Evolutionary conservation across 2,113 vertebrate genomes (phyloP).

Genomic region (Sphaerodactylus townsendi): DNA sequence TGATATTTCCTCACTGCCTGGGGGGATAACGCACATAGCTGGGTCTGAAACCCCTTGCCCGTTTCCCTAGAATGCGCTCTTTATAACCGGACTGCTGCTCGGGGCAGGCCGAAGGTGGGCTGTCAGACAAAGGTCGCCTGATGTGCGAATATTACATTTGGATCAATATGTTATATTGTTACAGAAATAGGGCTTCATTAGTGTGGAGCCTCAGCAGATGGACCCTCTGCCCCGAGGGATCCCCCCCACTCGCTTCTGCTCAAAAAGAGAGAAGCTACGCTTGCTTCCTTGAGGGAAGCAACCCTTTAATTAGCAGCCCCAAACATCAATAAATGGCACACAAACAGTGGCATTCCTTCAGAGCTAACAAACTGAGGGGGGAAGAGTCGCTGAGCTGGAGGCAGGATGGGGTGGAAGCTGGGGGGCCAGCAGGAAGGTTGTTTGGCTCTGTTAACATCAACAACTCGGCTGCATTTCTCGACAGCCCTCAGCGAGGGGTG

Average conservation of each 20-base stretch:
- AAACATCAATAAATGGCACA: slow-evolving; percentile 19
- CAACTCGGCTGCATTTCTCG: background rate
- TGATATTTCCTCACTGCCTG: background rate
- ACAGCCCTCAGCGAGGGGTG: too few relatives aligned
- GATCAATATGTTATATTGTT: slow-evolving; percentile 55
- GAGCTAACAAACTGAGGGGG: slow-evolving; percentile 52
- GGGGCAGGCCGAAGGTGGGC: slow-evolving; percentile 22
- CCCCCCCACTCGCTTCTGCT: slow-evolving; percentile 17
- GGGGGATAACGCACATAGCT: background rate
- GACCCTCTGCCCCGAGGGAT: slow-evolving; percentile 25
- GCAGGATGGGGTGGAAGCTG: background rate
- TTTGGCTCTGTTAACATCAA: background rate
- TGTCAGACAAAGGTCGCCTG: slow-evolving; percentile 27
- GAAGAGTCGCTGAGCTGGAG: background rate
- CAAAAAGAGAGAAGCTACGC: slow-evolving; percentile 25
- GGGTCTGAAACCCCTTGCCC: background rate
- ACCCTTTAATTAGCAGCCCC: slow-evolving; percentile 22
- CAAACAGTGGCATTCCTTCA: slow-evolving; percentile 58
- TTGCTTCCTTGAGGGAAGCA: slow-evolving; percentile 49
- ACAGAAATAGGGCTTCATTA: slow-evolving; percentile 52
- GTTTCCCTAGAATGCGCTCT: background rate
- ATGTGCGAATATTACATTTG: slow-evolving; percentile 37
- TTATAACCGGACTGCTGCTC: background rate
- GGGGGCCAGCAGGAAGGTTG: background rate
- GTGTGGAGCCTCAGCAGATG: slow-evolving; percentile 45